Base-by-base conservation (phyloP, 2,113 vertebrate species). In the Malurus cyaneus region DNA sequence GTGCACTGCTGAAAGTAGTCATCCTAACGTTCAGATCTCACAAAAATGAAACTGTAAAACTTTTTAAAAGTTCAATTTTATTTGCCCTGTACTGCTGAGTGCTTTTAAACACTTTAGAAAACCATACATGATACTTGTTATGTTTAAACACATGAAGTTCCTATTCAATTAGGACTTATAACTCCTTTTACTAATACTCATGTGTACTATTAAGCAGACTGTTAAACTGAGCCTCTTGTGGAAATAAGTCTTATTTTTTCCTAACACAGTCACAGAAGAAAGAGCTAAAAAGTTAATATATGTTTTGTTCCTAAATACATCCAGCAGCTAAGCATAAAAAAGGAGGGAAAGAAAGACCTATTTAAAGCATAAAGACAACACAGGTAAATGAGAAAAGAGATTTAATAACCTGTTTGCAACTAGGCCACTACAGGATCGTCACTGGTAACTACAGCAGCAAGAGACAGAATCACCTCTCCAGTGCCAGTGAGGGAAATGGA, bases 201-300 rank as follows among this genome's bases (percentile, higher is more conserved):
- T 47, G 61, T 56, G 62, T 78, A 72, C 42, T 61, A 77, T 76
- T 59, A 88, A 88, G 42, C 2, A 4, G 46, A 77, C 26, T 80
- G 71, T 62, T 87, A 44, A 77, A 4, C 29, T 29, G 76, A 93
- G 59, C 19, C 20, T 88, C 34, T 50, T 54, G 26, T 80, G 46
- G 59, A 90, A 96, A 62, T 50, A 73, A 57, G 41, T 54, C 41
- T 73, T 64, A 46, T 76, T 61, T 72, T 85, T 46, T 77, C 67
- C 71, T 80, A 83, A 73, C 47, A 71, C 20, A 66, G 32, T 52
- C 69, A 70, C 54, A 23, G 19, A 80, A 73, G 23, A 77, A 86
- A 80, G 70, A 88, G 24, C 39, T 70, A 76, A 47, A 88, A 62
- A 86, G 20, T 50, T 42, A 64, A 77, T 52, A 29, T 41, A 76